Evolutionary conservation across 2,888 invertebrate species (phyloP).

Genomic region (Unio delphinus): DNA sequence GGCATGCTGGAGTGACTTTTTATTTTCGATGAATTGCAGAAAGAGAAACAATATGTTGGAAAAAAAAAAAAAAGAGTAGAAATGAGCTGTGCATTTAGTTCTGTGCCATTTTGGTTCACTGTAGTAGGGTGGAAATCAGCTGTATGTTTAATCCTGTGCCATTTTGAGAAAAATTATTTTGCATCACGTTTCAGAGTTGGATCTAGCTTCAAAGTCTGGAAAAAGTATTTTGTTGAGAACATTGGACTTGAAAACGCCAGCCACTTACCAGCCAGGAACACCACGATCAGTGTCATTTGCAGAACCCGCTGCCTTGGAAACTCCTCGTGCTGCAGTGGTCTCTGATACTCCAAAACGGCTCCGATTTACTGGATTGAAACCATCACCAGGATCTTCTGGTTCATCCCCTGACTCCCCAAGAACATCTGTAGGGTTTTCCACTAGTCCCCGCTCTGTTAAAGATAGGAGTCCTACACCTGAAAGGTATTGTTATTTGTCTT

Average conservation of each 20-base stretch:
- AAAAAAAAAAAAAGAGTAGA: too few relatives aligned
- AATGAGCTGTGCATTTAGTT: too few relatives aligned
- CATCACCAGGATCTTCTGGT: slow-evolving; percentile 7
- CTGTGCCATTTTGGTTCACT: too few relatives aligned
- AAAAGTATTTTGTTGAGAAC: slow-evolving; percentile 21
- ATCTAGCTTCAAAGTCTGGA: slow-evolving; percentile 9
- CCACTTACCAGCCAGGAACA: slow-evolving; percentile 26
- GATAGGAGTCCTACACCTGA: slow-evolving; percentile 57
- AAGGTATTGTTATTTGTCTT: slow-evolving; percentile 25
- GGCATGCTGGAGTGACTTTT: too few relatives aligned
- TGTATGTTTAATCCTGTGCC: too few relatives aligned
- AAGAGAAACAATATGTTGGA: too few relatives aligned
- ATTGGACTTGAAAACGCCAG: slow-evolving; percentile 21
- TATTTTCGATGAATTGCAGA: too few relatives aligned
- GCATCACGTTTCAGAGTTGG: too few relatives aligned
- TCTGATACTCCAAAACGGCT: slow-evolving; percentile 48
- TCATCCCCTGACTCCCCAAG: slow-evolving; percentile 2
- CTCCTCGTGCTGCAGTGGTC: not conserved
- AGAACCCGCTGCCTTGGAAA: not conserved
- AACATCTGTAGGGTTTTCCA: slow-evolving; percentile 16
- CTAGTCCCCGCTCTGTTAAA: slow-evolving; percentile 27
- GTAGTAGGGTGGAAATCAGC: too few relatives aligned
- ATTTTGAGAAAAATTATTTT: too few relatives aligned
- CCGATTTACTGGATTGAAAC: slow-evolving; percentile 31
- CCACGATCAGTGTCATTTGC: slow-evolving; percentile 36